Conservation (phyloP, 2,797 vertebrate species). For the Scyliorhinus canicula region DNA sequence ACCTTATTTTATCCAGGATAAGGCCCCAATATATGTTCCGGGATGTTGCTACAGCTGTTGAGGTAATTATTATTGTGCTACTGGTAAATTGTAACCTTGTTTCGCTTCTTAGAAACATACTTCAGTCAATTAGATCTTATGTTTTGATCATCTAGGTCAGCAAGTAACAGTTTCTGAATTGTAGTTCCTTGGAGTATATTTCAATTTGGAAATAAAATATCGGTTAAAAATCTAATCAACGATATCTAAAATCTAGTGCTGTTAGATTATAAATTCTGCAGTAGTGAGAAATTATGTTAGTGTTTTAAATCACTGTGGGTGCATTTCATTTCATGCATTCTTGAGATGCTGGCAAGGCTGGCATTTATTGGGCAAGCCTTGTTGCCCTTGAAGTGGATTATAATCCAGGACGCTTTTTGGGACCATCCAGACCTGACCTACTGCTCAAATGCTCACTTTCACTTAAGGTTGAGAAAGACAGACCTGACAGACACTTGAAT, state of each 20-base stretch:
- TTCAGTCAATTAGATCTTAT: background rate
- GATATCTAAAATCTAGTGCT: background rate
- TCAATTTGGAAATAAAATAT: background rate
- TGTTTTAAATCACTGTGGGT: background rate
- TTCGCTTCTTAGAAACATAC: background rate
- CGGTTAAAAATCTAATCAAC: background rate
- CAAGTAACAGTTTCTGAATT: background rate
- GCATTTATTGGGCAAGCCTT: background rate
- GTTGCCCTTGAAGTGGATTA: background rate
- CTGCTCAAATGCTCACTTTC: no score
- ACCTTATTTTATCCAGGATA: background rate
- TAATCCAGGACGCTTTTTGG: no score
- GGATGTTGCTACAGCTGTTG: background rate
- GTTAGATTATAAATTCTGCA: background rate
- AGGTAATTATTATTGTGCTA: background rate
- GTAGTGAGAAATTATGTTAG: background rate
- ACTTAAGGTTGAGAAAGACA: no score
- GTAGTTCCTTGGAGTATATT: background rate
- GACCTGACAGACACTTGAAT: no score
- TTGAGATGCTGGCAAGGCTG: background rate
- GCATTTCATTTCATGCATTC: background rate
- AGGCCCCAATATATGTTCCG: background rate
- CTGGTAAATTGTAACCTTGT: background rate
- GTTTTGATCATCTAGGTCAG: background rate
- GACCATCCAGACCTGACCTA: no score